Percentiles rank a stretch among this genome's conserved stretches.
These are phyloP conservation scores for Habroteleia sp. DNA, from an alignment of 2,888 invertebrate genomes.

Conservation along the genomic window DNA sequence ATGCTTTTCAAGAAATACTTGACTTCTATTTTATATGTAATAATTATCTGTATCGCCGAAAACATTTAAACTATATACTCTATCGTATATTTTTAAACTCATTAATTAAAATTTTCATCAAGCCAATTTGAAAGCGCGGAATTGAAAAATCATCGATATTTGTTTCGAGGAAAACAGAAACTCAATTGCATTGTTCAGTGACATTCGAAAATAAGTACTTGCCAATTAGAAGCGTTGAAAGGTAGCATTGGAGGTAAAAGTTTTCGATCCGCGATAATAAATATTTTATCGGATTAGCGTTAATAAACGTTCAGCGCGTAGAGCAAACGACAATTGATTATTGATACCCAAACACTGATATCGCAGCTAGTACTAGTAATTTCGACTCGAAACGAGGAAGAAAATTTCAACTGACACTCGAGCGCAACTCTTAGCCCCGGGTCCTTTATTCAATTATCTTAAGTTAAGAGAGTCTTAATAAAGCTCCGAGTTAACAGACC, in stretches of 20 bases:
- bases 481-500: slow-evolving; percentile 50
- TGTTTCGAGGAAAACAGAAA: too few species aligned
- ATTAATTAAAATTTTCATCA: too few species aligned
- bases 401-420: slow-evolving; percentile 42
- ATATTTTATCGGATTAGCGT: not conserved
- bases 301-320: slow-evolving; percentile 5
- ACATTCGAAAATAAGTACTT: too few species aligned
- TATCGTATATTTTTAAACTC: too few species aligned
- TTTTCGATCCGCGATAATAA: not conserved
- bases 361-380: slow-evolving; percentile 3
- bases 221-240: too few species aligned
- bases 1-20: too few species aligned
- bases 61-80: too few species aligned
- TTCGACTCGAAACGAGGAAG: slow-evolving; percentile 20
- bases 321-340: slow-evolving; percentile 29
- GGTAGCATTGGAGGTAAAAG: not conserved
- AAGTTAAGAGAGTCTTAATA: slow-evolving; percentile 49
- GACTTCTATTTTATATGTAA: too few species aligned
- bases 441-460: slow-evolving; percentile 54
- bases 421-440: slow-evolving; percentile 45
- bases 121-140: too few species aligned
- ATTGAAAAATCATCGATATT: too few species aligned
- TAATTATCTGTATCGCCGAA: too few species aligned
- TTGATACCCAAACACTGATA: slow-evolving; percentile 38
- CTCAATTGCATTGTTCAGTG: too few species aligned